Evolutionary conservation across 2,888 invertebrate genomes (phyloP).

Genomic region (Seira musarum): DNA sequence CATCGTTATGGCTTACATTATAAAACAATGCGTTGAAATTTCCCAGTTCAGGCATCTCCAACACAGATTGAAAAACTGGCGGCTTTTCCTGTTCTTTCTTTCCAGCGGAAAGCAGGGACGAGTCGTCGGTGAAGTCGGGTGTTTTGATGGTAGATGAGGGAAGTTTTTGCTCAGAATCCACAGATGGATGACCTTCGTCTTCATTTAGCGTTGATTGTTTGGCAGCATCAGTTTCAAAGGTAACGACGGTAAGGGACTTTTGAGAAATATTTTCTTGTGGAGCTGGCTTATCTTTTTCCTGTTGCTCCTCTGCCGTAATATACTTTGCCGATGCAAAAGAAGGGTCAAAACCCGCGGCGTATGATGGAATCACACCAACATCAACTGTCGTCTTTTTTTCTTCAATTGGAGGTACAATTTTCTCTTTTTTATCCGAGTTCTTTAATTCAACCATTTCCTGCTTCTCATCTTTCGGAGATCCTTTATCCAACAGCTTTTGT

Average conservation of each 20-base stretch:
- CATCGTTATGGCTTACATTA: slow-evolving; percentile 63
- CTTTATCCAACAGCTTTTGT: slow-evolving; percentile 66
- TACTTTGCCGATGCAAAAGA: too few relatives aligned
- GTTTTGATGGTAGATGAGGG: slow-evolving; percentile 70
- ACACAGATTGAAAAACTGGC: slow-evolving; percentile 61
- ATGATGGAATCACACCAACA: slow-evolving; percentile 15
- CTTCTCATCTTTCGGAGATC: slow-evolving; percentile 69
- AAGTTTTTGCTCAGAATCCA: slow-evolving; percentile 67
- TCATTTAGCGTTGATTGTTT: too few relatives aligned
- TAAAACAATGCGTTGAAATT: slow-evolving; percentile 63
- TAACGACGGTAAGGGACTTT: too few relatives aligned
- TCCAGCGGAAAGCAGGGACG: slow-evolving; percentile 27
- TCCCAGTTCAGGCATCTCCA: slow-evolving; percentile 68
- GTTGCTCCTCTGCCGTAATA: too few relatives aligned
- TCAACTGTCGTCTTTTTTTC: slow-evolving; percentile 43
- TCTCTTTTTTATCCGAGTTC: too few relatives aligned
- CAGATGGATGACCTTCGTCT: slow-evolving; percentile 42
- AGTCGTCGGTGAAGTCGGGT: slow-evolving; percentile 66
- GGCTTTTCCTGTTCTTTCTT: slow-evolving; percentile 47
- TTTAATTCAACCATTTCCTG: too few relatives aligned
- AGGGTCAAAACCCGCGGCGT: slow-evolving; percentile 4
- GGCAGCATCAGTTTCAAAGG: too few relatives aligned
- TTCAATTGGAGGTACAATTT: slow-evolving; percentile 70
- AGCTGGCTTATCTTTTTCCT: too few relatives aligned
- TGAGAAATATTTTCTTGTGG: too few relatives aligned